phyloP scores from a whole-genome alignment of 2,113 vertebrate species.

The Gorsachius goisagi region DNA sequence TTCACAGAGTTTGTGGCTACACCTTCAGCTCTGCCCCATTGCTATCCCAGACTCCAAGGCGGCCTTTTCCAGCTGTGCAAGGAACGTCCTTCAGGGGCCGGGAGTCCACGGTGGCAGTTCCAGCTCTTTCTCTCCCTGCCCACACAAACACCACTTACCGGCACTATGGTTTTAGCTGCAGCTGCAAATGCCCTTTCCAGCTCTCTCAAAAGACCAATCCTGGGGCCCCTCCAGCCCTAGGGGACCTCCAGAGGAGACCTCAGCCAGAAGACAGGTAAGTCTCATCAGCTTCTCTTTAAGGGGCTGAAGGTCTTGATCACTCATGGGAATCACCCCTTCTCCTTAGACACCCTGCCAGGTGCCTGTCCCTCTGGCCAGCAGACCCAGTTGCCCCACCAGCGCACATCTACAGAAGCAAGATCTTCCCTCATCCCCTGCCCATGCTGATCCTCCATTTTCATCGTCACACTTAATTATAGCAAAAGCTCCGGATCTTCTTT shows the following conservation, averaged over 20 bases:
- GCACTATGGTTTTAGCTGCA: not conserved
- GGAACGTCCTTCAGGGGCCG: not conserved
- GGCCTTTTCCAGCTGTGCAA: not conserved
- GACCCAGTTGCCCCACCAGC: not conserved
- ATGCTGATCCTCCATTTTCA: not conserved
- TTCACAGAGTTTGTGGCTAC: not conserved
- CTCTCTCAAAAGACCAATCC: not conserved
- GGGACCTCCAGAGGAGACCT: not conserved
- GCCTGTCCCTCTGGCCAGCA: not conserved
- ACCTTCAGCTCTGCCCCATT: not conserved
- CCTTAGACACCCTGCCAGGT: not conserved
- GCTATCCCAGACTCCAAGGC: not conserved
- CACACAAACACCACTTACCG: rapidly evolving
- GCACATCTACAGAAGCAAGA: not conserved
- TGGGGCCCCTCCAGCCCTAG: not conserved
- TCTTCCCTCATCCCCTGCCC: not conserved
- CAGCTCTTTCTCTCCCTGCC: not conserved
- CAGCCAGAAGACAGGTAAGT: not conserved
- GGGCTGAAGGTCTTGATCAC: not conserved
- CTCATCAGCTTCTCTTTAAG: not conserved
- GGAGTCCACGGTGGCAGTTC: not conserved
- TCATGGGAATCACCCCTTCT: not conserved
- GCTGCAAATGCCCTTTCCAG: not conserved
- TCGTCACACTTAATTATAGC: not conserved
- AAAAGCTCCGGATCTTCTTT: not conserved